Base-by-base conservation (phyloP, 2,113 vertebrate species). In the Alaudala cheleensis region DNA sequence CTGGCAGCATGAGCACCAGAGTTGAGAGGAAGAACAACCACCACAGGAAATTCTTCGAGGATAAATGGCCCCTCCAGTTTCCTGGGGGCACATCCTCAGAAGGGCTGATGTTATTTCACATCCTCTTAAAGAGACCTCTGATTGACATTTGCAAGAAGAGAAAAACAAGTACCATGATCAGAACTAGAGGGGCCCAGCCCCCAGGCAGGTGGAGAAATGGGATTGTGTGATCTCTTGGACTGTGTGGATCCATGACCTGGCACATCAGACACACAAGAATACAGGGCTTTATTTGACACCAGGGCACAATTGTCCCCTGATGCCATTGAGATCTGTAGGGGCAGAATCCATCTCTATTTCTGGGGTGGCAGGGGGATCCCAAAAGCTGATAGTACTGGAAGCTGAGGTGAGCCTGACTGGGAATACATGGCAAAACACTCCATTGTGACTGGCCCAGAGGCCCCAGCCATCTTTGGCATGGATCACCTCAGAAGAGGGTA, bases 291-390 rank as follows among this genome's bases (percentile, higher is more conserved):
- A 31, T 44, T 9, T 50, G 61, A 57, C 42, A 74, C 12, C 0
- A 0, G 29, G 0, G 2, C 12, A 50, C 17, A 21, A 3, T 6
- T 12, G 44, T 37, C 44, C 37, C 40, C 37, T 31, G 44, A 42
- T 22, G 44, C 34, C 61, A 37, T 1, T 67, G 51, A 25, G 17
- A 20, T 26, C 9, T 31, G 22, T 0, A 34, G 31, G 37, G 37
- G 18, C 71, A 67, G 25, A 86, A 76, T 44, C 17, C 17, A 50
- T 26, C 22, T 31, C 42, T 58, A 2, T 14, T 34, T 34, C 11
- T 76, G 37, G 37, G 21, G 51, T 31, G 31, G 53, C 25, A 56
- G 20, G 16, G 42, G 20, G 34, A 76, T 50, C 39, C 72, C 69
- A 50, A 14, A 18, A 73, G 69, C 28, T 49, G 50, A 65, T 6